These are phyloP conservation scores for Rhinogobio ventralis DNA, from an alignment of 2,797 vertebrate genomes.

Conservation along the genomic window DNA sequence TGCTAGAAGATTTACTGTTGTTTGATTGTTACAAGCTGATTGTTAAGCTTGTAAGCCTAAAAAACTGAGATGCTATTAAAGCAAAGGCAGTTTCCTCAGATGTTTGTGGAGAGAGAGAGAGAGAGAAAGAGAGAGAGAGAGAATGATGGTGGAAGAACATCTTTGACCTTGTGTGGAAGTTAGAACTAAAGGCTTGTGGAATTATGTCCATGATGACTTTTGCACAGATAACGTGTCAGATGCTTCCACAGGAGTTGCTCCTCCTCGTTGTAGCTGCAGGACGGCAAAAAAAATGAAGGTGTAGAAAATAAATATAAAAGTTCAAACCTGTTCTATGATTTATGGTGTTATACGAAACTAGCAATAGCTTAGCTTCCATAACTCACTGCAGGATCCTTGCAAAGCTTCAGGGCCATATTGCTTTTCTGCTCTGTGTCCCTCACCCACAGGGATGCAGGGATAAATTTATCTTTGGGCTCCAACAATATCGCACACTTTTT, in stretches of 20 bases:
- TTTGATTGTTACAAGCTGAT: constrained; percentile 32
- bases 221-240: neutral
- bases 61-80: constrained; percentile 27
- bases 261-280: neutral
- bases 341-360: constrained; percentile 53
- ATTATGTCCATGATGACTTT: neutral
- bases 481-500: constrained; percentile 42
- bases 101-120: constrained; percentile 11
- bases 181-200: constrained; percentile 11
- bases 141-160: neutral
- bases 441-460: constrained; percentile 46
- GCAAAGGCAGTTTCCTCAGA: constrained; percentile 1
- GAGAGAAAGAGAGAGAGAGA: constrained; percentile 19
- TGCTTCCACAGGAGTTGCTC: neutral
- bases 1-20: constrained; percentile 24
- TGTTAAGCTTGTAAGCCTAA: constrained; percentile 36
- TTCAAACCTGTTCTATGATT: constrained; percentile 57
- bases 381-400: constrained; percentile 59
- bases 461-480: constrained; percentile 56
- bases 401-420: constrained; percentile 59
- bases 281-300: constrained; percentile 31
- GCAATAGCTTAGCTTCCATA: constrained; percentile 61
- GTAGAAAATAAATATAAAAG: constrained; percentile 49
- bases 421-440: constrained; percentile 55
- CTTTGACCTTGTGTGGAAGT: constrained; percentile 29